Base-by-base conservation (phyloP, 1,140 invertebrate genomes). In the Zelostemma sp. region DNA sequence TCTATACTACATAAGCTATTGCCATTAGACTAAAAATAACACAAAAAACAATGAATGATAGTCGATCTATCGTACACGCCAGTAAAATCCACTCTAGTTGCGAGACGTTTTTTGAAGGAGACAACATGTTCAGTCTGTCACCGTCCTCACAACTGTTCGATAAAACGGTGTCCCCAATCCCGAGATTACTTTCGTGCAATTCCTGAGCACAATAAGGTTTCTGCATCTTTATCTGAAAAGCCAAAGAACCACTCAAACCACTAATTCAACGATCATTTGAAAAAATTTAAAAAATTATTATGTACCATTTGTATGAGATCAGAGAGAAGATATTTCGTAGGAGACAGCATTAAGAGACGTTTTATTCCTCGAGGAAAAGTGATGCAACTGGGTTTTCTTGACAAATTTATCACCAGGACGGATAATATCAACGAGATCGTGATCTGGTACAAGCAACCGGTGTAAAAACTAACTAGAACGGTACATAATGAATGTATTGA, bases 391-490 rank as follows among this genome's bases (percentile, higher is more conserved):
- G 83, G 57, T 58, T 82, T 82, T 40, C 85, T 81, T 0, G 88
- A 80, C 49, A 90, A 63, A 35, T 89, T 89, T 16, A 91, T 86
- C 6, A 91, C 89, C 6, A 88, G 21, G 2, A 91, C 88, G 8
- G 91, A 89, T 14, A 90, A 74, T n/a, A 91, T 80, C 35, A 90
- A 83, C 0, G 90, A 90, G 33, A 90, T 79, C 45, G 86, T 88
- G 1, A 90, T 84, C 56, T 91, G 73, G 59, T 89, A 87, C 21
- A 91, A 77, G 58, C 87, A 88, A 59, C 82, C 86, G 33, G 82
- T 89, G 73, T 88, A 92, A 69, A 84, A 87, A 61, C 80, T 75
- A 31, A 88, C 89, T 90, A 68, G 74, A 88, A 82, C 85, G n/a
- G n/a, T n/a, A n/a, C n/a, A n/a, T n/a, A n/a, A n/a, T n/a, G n/a